phyloP scores from a whole-genome alignment of 2,113 vertebrate genomes.

The Colinus virginianus region DNA sequence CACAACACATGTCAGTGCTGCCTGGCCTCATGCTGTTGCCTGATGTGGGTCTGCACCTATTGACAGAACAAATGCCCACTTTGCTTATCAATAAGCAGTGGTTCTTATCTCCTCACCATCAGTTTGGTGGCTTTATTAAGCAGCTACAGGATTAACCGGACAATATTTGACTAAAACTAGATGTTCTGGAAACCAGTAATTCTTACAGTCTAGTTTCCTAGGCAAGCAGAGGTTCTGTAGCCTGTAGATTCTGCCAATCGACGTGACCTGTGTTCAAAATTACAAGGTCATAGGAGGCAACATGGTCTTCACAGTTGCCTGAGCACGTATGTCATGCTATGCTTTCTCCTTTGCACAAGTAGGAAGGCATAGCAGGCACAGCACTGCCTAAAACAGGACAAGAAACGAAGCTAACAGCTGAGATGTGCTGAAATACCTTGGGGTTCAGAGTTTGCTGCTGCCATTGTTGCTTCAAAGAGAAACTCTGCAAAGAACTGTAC shows the following conservation, averaged over 20 bases:
- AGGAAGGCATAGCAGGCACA: background rate
- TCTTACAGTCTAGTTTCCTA: background rate
- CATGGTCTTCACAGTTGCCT: background rate
- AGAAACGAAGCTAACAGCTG: background rate
- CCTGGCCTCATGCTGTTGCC: background rate
- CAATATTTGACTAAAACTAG: background rate
- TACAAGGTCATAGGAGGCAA: background rate
- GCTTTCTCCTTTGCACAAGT: background rate
- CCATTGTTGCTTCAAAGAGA: background rate
- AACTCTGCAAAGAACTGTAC: background rate
- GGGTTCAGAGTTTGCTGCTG: background rate
- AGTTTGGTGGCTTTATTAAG: background rate
- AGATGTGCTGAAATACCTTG: background rate
- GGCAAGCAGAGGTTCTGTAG: background rate
- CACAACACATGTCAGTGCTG: accelerated
- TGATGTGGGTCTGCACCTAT: accelerated
- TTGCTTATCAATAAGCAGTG: background rate
- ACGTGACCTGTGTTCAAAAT: background rate
- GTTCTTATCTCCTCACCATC: background rate
- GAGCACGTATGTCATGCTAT: accelerated
- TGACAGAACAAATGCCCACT: background rate
- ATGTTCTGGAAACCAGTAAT: background rate
- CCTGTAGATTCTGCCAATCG: background rate
- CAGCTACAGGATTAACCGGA: background rate
- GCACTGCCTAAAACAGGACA: background rate